Percentiles rank a stretch among this genome's conserved stretches.
Evolutionary conservation across 2,888 invertebrate genomes (phyloP).

Genomic region (Cremastinae sp.): DNA sequence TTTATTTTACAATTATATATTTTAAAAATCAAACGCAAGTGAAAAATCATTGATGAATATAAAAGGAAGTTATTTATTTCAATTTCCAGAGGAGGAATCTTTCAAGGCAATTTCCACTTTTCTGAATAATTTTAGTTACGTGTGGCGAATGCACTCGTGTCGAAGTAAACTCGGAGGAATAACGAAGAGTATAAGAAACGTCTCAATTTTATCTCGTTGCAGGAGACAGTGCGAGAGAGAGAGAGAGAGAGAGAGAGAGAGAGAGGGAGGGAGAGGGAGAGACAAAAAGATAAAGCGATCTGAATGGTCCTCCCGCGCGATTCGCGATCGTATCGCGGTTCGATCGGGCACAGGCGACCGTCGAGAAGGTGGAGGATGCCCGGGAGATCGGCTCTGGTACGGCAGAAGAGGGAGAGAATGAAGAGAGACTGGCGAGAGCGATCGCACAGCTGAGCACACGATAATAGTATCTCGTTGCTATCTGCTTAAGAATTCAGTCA

Average conservation of each 20-base stretch:
- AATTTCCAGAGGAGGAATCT: no score
- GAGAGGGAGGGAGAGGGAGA: constrained; percentile 15
- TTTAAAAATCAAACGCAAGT: no score
- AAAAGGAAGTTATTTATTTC: no score
- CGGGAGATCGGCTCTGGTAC: constrained; percentile 39
- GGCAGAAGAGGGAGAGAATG: constrained; percentile 29
- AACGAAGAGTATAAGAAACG: constrained; percentile 52
- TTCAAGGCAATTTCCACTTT: background rate
- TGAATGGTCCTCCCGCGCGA: constrained; percentile 54
- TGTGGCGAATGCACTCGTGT: background rate
- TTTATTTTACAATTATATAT: no score
- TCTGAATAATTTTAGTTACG: background rate
- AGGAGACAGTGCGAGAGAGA: constrained; percentile 20
- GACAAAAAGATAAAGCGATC: constrained; percentile 24
- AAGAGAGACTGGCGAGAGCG: constrained; percentile 42
- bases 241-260: constrained; percentile 5
- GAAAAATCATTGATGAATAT: no score
- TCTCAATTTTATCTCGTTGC: constrained; percentile 63
- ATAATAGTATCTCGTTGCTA: constrained; percentile 66
- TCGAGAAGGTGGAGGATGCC: constrained; percentile 44
- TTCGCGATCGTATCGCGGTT: constrained; percentile 60
- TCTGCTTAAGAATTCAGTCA: constrained; percentile 70
- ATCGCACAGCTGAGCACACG: constrained; percentile 56
- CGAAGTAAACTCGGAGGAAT: constrained; percentile 1
- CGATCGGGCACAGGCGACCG: constrained; percentile 48